Conservation (phyloP, 2,888 invertebrate species). For the Prosopocoilus inquinatus region DNA sequence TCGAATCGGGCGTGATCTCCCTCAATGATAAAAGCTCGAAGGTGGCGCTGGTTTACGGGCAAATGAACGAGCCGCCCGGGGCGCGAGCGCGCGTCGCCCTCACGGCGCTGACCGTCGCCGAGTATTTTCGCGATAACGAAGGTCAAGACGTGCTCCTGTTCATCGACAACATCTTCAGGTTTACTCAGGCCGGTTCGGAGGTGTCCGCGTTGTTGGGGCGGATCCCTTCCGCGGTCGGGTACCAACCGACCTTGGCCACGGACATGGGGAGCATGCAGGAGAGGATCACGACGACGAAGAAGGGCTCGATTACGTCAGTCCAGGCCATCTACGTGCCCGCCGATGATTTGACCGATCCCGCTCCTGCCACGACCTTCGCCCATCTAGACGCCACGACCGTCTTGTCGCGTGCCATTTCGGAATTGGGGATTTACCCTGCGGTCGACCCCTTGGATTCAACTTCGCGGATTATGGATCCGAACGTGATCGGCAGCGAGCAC, state of each 20-base stretch:
- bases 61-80: constrained; percentile 96
- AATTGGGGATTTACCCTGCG: constrained; percentile 90
- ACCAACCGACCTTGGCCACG: constrained; percentile 92
- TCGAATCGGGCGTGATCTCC: constrained; percentile 89
- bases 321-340: constrained; percentile 94
- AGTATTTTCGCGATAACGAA: constrained; percentile 91
- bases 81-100: constrained; percentile 89
- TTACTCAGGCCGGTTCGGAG: constrained; percentile 88
- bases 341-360: constrained; percentile 92
- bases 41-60: constrained; percentile 90
- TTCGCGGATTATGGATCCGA: constrained; percentile 90
- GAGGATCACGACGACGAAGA: constrained; percentile 90
- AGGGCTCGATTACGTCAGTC: constrained; percentile 92
- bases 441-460: constrained; percentile 94
- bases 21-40: constrained; percentile 79
- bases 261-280: constrained; percentile 98
- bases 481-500: constrained; percentile 85
- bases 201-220: constrained; percentile 89
- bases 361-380: constrained; percentile 93
- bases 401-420: constrained; percentile 88
- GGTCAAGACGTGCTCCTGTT: constrained; percentile 92
- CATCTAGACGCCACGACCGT: constrained; percentile 95
- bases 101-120: constrained; percentile 88
- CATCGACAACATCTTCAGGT: constrained; percentile 91
- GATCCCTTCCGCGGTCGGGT: constrained; percentile 94